These are phyloP conservation scores for Neolamprologus kungweensis DNA, from an alignment of 2,113 vertebrate genomes.

Conservation along the genomic window DNA sequence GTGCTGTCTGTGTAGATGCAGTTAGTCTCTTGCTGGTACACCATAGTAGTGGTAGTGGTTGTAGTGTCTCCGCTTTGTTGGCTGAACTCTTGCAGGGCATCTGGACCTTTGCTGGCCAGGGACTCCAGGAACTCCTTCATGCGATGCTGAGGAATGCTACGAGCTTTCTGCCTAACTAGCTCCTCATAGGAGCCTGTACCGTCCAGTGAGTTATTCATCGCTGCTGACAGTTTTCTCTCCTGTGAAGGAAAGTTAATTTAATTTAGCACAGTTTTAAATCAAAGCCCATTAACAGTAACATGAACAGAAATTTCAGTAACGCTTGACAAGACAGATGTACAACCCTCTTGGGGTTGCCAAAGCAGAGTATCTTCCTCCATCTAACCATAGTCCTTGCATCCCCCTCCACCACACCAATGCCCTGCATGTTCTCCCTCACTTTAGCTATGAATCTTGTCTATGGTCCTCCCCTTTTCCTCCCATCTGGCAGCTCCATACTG, in stretches of 20 bases:
- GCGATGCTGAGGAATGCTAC: slow-evolving; percentile 95
- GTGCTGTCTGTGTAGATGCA: slow-evolving; percentile 99
- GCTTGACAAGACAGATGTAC: background rate
- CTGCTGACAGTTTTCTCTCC: background rate
- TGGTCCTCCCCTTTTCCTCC: background rate
- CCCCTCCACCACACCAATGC: background rate
- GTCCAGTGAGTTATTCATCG: slow-evolving; percentile 67
- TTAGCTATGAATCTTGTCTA: background rate
- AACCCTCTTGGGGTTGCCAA: background rate
- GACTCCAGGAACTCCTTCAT: slow-evolving; percentile 99
- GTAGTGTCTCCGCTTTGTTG: slow-evolving; percentile 78
- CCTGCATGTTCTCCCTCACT: background rate
- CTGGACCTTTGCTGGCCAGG: slow-evolving; percentile 89
- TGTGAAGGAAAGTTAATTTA: background rate
- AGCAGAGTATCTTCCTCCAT: background rate
- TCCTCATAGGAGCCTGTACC: slow-evolving; percentile 88
- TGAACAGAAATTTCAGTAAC: background rate
- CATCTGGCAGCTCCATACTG: background rate
- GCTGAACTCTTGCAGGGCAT: slow-evolving; percentile 92
- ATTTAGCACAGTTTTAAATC: background rate
- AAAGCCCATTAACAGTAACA: background rate
- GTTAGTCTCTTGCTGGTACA: slow-evolving; percentile 93
- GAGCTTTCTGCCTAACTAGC: slow-evolving; percentile 93
- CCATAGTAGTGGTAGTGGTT: slow-evolving; percentile 82
- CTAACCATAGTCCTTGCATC: background rate